Percentiles rank a stretch among this genome's conserved stretches.
Evolutionary conservation across 2,113 vertebrate species (phyloP).

Genomic region (Clarias gariepinus): DNA sequence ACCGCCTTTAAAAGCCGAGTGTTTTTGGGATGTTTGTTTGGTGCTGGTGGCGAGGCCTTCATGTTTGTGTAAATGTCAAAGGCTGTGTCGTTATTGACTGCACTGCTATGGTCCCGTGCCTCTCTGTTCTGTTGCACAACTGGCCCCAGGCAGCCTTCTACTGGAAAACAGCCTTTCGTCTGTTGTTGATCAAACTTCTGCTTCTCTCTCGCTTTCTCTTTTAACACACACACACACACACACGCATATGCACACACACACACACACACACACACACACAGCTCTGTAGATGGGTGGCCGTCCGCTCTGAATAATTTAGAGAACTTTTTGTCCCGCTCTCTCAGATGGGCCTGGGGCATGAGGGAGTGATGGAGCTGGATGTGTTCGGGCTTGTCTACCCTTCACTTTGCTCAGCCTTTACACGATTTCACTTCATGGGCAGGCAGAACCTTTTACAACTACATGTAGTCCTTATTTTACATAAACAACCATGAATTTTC

Average conservation of each 20-base stretch:
- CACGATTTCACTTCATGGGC: constrained; percentile 22
- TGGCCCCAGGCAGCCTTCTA: constrained; percentile 52
- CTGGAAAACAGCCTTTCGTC: constrained; percentile 61
- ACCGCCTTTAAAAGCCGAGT: constrained; percentile 52
- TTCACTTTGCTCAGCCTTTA: constrained; percentile 25
- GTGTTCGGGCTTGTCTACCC: constrained; percentile 46
- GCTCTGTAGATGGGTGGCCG: constrained; percentile 54
- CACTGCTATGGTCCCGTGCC: constrained; percentile 41
- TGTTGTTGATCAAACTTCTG: constrained; percentile 52
- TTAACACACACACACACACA: constrained; percentile 13
- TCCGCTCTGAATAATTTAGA: constrained; percentile 58
- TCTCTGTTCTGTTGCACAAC: constrained; percentile 56
- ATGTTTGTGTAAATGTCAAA: constrained; percentile 64
- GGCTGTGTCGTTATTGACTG: constrained; percentile 60
- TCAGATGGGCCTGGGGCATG: constrained; percentile 50
- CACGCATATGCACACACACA: neutral
- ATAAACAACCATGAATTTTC: neutral
- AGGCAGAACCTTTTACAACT: constrained; percentile 2
- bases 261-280: constrained; percentile 18
- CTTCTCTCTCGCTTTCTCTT: constrained; percentile 41
- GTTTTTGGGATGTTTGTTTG: constrained; percentile 61
- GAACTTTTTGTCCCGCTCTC: constrained; percentile 56
- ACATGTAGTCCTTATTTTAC: constrained; percentile 4
- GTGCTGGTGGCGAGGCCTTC: constrained; percentile 58
- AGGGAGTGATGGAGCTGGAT: constrained; percentile 48